Evolutionary conservation across 2,888 invertebrate genomes (phyloP), one percentile per base, ranked within the genome.

Genomic region (Frankliniella fusca): DNA sequence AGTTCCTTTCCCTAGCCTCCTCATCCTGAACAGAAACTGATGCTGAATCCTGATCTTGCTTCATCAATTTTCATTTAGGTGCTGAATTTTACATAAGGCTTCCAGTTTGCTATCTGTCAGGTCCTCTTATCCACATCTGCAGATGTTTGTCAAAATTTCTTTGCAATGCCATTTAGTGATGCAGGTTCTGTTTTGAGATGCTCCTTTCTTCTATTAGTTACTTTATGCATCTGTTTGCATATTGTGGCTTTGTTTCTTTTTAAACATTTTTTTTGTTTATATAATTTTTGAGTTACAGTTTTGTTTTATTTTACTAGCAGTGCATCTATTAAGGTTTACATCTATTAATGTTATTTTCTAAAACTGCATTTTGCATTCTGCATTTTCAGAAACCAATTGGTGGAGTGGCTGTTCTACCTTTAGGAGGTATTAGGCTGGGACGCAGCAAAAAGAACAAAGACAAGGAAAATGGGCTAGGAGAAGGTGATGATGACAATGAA

Each of bases 401-500:
- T 80, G 95, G 95, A 12, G 93, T 96, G 83, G 93, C 95, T 84
- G 95, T 95, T 84, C 91, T 95, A 88, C 95, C 95, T 81, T 90
- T 93, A 28, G 92, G 92, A 70, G 87, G 85, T 20, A 84, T 88
- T 38, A 85, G 84, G 80, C 86, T 87, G 81, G 91, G 90, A 83
- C 87, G 90, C 83, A 90, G 90, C 84, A 90, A 90, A 85, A 91
- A 90, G 87, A 90, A 90, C 87, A 90, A 91, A 85, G 89, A 90
- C 83, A 90, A 92, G 82, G 90, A 85, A 76, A 84, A 84, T n/a
- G 84, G 85, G 8, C 84, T 84, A 50, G 70, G 27, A 76, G 70
- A 76, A 3, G 1, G 82, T 27, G 84, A 84, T 23, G 85, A 84
- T 80, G 85, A 86, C 38, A 85, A 86, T 49, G 86, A 87, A 76